These are phyloP conservation scores for Hipposideros armiger DNA, from an alignment of 2,113 vertebrate genomes.

Conservation along the genomic window DNA sequence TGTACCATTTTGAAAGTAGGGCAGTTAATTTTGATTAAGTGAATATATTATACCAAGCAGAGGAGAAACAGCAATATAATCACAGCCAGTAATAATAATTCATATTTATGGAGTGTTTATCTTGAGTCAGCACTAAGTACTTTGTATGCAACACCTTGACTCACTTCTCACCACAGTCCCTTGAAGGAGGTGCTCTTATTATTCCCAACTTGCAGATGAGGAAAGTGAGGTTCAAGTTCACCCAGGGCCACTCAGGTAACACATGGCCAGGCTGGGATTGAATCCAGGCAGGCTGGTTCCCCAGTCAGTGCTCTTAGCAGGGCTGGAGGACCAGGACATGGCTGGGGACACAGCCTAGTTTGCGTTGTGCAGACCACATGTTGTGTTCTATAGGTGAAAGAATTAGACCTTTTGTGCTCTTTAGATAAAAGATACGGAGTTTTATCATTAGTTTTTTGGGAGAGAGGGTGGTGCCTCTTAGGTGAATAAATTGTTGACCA, in stretches of 20 bases:
- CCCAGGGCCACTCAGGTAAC: neutral
- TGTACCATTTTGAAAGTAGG: neutral
- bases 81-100: neutral
- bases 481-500: neutral
- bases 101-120: neutral
- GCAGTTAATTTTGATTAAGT: constrained; percentile 2
- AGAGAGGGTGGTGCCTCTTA: neutral
- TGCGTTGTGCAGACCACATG: neutral
- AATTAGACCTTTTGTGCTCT: neutral
- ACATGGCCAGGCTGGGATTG: neutral
- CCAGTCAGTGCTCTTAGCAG: neutral
- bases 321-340: too few relatives aligned
- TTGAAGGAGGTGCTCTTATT: neutral
- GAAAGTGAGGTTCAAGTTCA: neutral
- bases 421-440: neutral
- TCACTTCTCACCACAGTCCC: neutral
- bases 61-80: neutral
- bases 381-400: neutral
- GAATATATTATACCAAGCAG: neutral
- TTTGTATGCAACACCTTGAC: neutral
- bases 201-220: neutral
- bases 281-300: neutral
- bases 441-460: neutral
- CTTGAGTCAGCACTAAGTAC: neutral
- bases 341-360: too few relatives aligned